Percentiles rank a stretch among this genome's conserved stretches.
Conservation (phyloP, 1,140 invertebrate genomes). For the Pogonomyrmex barbatus region DNA sequence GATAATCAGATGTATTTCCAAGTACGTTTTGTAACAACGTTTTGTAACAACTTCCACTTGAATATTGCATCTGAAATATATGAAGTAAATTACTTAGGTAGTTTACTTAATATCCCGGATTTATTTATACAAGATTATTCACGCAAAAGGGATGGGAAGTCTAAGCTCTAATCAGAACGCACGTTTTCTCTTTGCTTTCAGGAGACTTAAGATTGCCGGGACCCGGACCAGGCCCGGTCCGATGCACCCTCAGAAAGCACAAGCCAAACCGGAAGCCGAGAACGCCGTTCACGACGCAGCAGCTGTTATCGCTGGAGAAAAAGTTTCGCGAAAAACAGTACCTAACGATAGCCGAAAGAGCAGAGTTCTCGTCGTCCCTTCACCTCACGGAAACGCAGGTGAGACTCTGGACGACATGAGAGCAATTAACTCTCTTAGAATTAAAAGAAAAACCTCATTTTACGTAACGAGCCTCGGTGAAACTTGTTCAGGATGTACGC, state of each 20-base stretch:
- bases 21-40: background rate
- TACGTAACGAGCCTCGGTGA: background rate
- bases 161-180: background rate
- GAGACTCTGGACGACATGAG: slow-evolving; percentile 68
- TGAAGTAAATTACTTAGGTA: background rate
- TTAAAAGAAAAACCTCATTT: slow-evolving; percentile 11
- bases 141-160: background rate
- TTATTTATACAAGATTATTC: background rate
- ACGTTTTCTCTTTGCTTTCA: slow-evolving; percentile 68
- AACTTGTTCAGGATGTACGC: background rate
- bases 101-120: background rate
- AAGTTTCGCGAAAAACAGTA: slow-evolving; percentile 99
- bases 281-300: slow-evolving; percentile 98
- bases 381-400: slow-evolving; percentile 98
- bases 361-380: slow-evolving; percentile 97
- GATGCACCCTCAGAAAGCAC: slow-evolving; percentile 86
- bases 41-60: background rate
- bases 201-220: slow-evolving; percentile 82
- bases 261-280: slow-evolving; percentile 98
- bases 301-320: slow-evolving; percentile 96
- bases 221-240: slow-evolving; percentile 79
- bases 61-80: background rate
- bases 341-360: slow-evolving; percentile 97
- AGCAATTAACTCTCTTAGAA: slow-evolving; percentile 17
- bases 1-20: background rate